These are phyloP conservation scores for Varroa destructor DNA, from an alignment of 1,140 invertebrate genomes.

Conservation along the genomic window DNA sequence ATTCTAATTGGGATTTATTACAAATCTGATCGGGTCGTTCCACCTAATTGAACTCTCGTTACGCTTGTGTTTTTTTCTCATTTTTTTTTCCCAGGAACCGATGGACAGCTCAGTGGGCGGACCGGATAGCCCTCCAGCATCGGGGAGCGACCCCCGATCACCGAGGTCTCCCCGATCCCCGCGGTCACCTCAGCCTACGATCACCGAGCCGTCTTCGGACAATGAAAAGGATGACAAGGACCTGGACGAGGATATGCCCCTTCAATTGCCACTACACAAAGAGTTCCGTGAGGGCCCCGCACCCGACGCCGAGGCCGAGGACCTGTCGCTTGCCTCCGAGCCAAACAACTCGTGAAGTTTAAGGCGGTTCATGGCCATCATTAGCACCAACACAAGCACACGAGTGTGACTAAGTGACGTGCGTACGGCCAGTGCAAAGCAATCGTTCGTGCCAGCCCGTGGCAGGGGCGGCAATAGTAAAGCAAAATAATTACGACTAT, in stretches of 20 bases:
- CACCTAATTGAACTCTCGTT: no score
- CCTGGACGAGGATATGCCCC: constrained; percentile 6
- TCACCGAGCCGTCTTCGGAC: constrained; percentile 22
- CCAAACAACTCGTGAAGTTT: constrained; percentile 20
- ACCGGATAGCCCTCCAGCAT: constrained; percentile 22
- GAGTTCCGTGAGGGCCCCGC: constrained; percentile 16
- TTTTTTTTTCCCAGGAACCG: constrained; percentile 12
- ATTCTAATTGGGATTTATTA: neutral
- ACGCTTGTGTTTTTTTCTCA: neutral
- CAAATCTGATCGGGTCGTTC: no score
- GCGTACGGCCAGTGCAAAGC: no score
- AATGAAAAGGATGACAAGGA: constrained; percentile 11
- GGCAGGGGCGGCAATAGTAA: no score
- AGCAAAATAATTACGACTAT: no score
- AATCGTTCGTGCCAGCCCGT: no score
- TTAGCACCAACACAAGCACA: no score
- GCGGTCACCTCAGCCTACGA: constrained; percentile 3
- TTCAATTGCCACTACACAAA: constrained; percentile 4
- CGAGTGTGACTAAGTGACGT: no score
- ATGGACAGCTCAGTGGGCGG: constrained; percentile 21
- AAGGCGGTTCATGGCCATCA: no score
- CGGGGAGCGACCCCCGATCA: constrained; percentile 25
- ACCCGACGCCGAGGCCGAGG: constrained; percentile 9
- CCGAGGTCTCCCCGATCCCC: constrained; percentile 20
- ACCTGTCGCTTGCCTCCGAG: constrained; percentile 20